phyloP scores from a whole-genome alignment of 2,113 vertebrate genomes.

The Charadrius vociferus region DNA sequence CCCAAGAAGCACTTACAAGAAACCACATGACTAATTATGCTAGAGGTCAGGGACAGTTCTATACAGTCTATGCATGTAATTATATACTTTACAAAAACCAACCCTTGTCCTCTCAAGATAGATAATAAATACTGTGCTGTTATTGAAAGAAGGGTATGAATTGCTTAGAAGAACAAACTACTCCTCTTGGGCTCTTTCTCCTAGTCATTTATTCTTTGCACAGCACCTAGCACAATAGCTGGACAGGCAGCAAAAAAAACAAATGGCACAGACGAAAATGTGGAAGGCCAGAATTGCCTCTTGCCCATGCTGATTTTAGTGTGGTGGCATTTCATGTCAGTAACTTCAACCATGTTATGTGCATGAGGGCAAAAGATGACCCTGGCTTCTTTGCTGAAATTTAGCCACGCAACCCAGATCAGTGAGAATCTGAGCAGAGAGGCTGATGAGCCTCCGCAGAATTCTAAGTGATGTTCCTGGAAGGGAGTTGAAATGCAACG shows the following conservation, averaged over 20 bases:
- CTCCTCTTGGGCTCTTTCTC: not conserved
- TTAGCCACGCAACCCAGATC: not conserved
- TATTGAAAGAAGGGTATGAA: not conserved
- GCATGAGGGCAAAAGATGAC: not conserved
- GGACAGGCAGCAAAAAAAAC: not conserved
- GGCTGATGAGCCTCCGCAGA: not conserved
- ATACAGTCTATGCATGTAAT: not conserved
- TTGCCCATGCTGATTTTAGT: not conserved
- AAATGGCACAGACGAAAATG: not conserved
- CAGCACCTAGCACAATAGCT: not conserved
- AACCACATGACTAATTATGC: not conserved
- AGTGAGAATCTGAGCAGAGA: not conserved
- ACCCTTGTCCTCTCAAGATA: not conserved
- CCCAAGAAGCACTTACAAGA: slow-evolving; percentile 5
- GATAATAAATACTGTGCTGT: not conserved
- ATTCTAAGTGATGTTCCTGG: not conserved
- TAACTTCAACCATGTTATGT: not conserved
- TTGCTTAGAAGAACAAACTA: not conserved
- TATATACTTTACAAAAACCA: not conserved
- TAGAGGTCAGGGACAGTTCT: slow-evolving; percentile 14
- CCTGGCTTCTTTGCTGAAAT: not conserved
- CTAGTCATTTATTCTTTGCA: not conserved
- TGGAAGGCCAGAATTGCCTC: not conserved
- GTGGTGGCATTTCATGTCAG: not conserved
- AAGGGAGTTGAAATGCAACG: not conserved